Base-by-base conservation (phyloP, 92 coral and sea anemone species). In the Meandrina meandrites region DNA sequence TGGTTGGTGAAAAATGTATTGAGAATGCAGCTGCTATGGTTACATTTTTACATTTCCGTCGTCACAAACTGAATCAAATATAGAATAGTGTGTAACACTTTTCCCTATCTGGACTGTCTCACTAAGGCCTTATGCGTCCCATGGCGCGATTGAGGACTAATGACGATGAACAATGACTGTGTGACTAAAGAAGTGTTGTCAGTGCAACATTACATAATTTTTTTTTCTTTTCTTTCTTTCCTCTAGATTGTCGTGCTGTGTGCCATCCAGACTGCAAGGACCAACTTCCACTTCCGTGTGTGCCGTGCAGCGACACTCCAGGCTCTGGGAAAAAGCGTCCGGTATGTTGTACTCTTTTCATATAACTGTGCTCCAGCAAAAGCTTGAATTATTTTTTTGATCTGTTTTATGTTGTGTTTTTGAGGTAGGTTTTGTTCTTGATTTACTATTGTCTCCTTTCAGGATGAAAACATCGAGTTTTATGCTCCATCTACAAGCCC, bases 181-280 rank as follows among this genome's bases (percentile, higher is more conserved):
- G 30, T 54, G 35, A 24, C 19, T 4, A 48, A 48, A 1, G 53
- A 48, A 48, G 8, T 48, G 12, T 27, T 78, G 22, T n/a, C n/a
- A n/a, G n/a, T 78, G 69, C 2, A 1, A 1, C 69, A 24, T 24
- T 31, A 9, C 30, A 62, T 22, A 1, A 28, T 13, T 66, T 9
- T 73, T 2, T 1, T n/a, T 69, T 48, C n/a, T 30, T 74, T 35
- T 40, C 1, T 53, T 71, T 48, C n/a, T 30, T 74, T 35, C 30
- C 1, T 53, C 58, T 40, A 97, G 99, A 96, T 82, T 97, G 99
- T 60, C 93, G 98, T 75, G 97, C 96, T 31, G 98, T 97, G 21
- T 97, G 99, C 58, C 99, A 97, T 76, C 96, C 99, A 37, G 99
- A 97, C 77, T 97, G 99, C 85, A 95, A 92, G 86, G 95, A 90